Percentiles rank a stretch among this genome's conserved stretches.
Evolutionary conservation across 1,140 invertebrate species (phyloP).

Genomic region (Papilio helenus): DNA sequence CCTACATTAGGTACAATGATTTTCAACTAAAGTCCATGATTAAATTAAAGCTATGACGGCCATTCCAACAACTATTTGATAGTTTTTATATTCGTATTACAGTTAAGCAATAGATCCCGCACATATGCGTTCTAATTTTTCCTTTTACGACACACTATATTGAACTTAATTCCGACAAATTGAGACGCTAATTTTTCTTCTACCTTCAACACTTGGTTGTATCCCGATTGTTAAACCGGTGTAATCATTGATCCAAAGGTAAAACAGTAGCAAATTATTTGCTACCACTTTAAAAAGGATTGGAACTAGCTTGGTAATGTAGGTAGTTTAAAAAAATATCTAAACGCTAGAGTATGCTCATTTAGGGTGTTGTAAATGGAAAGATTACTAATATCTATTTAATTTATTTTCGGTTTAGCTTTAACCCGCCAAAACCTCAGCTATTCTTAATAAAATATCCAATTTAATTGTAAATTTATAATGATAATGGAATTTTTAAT

Average conservation of each 20-base stretch:
- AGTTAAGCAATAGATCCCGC: not conserved
- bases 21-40: not conserved
- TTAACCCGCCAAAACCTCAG: not conserved
- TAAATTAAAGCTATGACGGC: not conserved
- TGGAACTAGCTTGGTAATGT: not conserved
- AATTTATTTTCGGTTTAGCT: not conserved
- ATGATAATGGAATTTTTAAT: not conserved
- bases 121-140: constrained; percentile 4
- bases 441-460: not conserved
- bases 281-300: not conserved
- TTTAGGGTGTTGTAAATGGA: not conserved
- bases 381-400: not conserved
- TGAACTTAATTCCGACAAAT: not conserved
- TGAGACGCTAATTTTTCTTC: not conserved
- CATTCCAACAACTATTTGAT: not conserved
- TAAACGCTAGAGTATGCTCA: not conserved
- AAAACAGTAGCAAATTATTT: not conserved
- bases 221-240: not conserved
- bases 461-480: not conserved
- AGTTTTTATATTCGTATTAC: constrained; percentile 7
- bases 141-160: constrained; percentile 1
- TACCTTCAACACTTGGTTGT: not conserved
- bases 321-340: not conserved
- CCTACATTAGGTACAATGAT: not conserved
- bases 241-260: not conserved